Percentiles rank a stretch among this genome's conserved stretches.
These are phyloP conservation scores for Acanthornis magna DNA, from an alignment of 2,797 vertebrate species.

Conservation along the genomic window DNA sequence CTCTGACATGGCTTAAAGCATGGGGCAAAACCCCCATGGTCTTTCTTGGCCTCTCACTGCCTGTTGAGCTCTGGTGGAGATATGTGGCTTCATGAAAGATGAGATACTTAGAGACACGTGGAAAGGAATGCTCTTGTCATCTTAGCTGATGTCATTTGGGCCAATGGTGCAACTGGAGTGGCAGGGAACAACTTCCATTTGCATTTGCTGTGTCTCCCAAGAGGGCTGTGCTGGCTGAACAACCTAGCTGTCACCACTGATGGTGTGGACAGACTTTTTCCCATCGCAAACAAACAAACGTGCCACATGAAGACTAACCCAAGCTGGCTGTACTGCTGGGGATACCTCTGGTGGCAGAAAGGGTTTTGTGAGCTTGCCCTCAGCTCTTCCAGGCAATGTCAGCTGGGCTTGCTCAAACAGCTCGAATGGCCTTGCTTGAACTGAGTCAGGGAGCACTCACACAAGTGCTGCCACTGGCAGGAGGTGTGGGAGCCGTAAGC, in stretches of 20 bases:
- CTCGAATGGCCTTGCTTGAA: not conserved
- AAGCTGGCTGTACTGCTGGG: not conserved
- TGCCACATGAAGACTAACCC: not conserved
- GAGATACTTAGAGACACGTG: not conserved
- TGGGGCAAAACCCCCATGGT: not conserved
- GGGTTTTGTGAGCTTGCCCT: not conserved
- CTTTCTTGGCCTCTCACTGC: not conserved
- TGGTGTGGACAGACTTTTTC: not conserved
- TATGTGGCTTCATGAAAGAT: not conserved
- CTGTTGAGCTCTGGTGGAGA: not conserved
- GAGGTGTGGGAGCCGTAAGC: not conserved
- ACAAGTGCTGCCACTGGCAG: not conserved
- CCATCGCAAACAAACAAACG: not conserved
- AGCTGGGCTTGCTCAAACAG: not conserved
- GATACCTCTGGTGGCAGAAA: not conserved
- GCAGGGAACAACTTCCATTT: not conserved
- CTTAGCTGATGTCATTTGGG: not conserved
- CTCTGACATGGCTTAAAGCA: not conserved
- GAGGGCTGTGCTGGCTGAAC: not conserved
- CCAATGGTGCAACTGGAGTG: not conserved
- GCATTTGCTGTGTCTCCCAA: not conserved
- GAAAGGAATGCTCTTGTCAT: not conserved
- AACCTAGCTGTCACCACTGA: not conserved
- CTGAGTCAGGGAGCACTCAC: not conserved
- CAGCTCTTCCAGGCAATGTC: not conserved